These are phyloP conservation scores for Brachyptera putata DNA, from an alignment of 2,888 invertebrate species.

Conservation along the genomic window DNA sequence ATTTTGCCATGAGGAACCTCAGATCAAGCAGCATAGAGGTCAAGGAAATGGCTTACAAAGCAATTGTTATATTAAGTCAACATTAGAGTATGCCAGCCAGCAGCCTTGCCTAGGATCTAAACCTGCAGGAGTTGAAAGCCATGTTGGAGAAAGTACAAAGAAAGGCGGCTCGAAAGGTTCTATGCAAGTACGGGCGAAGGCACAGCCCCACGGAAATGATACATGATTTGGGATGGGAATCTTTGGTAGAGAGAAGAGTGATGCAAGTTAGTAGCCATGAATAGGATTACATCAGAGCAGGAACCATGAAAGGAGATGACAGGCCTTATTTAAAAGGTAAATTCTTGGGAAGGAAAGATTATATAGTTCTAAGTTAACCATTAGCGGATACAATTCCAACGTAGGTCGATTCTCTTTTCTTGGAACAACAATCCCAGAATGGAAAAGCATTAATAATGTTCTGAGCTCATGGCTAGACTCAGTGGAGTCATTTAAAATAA, in stretches of 20 bases:
- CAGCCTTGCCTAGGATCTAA: not conserved
- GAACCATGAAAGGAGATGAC: not conserved
- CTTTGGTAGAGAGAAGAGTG: not conserved
- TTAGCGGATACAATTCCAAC: not conserved
- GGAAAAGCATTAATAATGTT: too few relatives aligned
- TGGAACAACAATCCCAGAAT: too few relatives aligned
- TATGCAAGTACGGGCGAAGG: not conserved
- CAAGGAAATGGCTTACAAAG: not conserved
- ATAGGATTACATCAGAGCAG: not conserved
- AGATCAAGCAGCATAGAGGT: not conserved
- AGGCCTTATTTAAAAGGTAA: not conserved
- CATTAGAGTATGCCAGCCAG: constrained; percentile 1
- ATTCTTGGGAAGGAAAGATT: not conserved
- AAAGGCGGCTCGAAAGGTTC: not conserved
- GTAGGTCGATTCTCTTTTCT: too few relatives aligned
- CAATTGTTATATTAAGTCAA: not conserved
- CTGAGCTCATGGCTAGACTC: too few relatives aligned
- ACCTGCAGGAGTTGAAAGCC: not conserved
- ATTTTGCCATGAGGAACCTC: not conserved
- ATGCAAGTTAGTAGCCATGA: not conserved
- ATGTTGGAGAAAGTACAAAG: not conserved
- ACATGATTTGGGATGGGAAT: not conserved
- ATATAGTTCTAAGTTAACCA: not conserved
- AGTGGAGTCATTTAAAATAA: too few relatives aligned
- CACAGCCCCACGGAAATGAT: too few relatives aligned